Evolutionary conservation across 2,888 invertebrate species (phyloP), one percentile per base, ranked within the genome.

Genomic region (Celastrina argiolus): DNA sequence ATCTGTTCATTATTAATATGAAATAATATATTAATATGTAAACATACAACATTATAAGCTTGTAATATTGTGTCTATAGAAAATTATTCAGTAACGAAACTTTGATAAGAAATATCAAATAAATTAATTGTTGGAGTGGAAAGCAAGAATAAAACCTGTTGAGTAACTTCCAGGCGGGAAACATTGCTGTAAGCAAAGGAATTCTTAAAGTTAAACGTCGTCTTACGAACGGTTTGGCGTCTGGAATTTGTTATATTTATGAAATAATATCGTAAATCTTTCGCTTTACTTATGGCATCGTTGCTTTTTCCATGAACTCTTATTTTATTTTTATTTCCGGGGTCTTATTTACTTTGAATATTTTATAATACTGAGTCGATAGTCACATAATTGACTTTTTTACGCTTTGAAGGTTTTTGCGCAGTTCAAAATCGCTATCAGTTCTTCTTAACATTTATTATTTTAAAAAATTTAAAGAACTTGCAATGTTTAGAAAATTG

Each of bases 61-160:
- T 12, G 36, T 12, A 36, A 36, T 36, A 12, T 36, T 36, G 10
- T 36, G 12, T 10, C 12, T 36, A 12, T 36, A 12, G 10, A 36
- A 31, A 31, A 10, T 56, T 28, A 28, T 22, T 61, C 36, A 18
- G 18, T 61, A 14, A 28, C 51, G 22, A 56, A 26, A 22, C 14
- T 56, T 56, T 7, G 45, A 14, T 28, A 56, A 28, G 56, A 56
- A 56, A 28, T 56, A 56, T 22, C 14, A 6, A 56, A 28, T 56
- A 26, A 56, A 56, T 56, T 58, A 58, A 58, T 58, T 58, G 2
- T 26, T 58, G 28, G 28, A 31, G 28, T 31, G 31, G 58, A 58
- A 58, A 58, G 58, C 58, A 58, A 58, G 16, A 58, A 45, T 45
- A 16, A 58, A 58, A 58, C 58, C 31, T 58, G 58, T 58, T 58